phyloP scores from a whole-genome alignment of 2,888 invertebrate genomes.

The Cheilosia scutellata region DNA sequence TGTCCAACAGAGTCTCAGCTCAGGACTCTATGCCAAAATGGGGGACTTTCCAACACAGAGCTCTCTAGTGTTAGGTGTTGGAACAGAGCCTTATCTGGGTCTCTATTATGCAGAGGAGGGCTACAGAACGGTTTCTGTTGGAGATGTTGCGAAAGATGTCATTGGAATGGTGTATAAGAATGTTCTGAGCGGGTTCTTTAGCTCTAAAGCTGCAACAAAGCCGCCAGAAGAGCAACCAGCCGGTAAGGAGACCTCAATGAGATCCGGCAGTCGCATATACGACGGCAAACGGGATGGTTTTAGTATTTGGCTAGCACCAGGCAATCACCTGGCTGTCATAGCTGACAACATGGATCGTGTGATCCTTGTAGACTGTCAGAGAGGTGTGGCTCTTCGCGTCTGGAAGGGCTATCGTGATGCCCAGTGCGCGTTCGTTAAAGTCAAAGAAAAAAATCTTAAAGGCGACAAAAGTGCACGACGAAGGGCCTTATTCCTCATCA shows the following conservation, averaged over 20 bases:
- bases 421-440: slow-evolving; percentile 96
- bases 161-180: slow-evolving; percentile 88
- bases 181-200: slow-evolving; percentile 89
- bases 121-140: slow-evolving; percentile 90
- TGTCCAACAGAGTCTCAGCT: slow-evolving; percentile 84
- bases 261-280: slow-evolving; percentile 91
- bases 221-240: slow-evolving; percentile 78
- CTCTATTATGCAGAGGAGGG: slow-evolving; percentile 97
- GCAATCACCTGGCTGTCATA: slow-evolving; percentile 89
- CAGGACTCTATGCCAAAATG: slow-evolving; percentile 85
- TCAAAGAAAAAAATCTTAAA: slow-evolving; percentile 86
- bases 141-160: slow-evolving; percentile 96
- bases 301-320: slow-evolving; percentile 90
- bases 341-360: slow-evolving; percentile 95
- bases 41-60: slow-evolving; percentile 91
- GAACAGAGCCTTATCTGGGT: slow-evolving; percentile 93
- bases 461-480: slow-evolving; percentile 81
- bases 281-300: slow-evolving; percentile 92
- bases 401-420: slow-evolving; percentile 99
- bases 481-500: slow-evolving; percentile 92
- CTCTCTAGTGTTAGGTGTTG: slow-evolving; percentile 90
- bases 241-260: slow-evolving; percentile 87
- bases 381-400: slow-evolving; percentile 92
- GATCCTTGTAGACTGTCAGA: slow-evolving; percentile 91
- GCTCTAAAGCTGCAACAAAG: slow-evolving; percentile 83